A percentile compares a stretch with the other conserved stretches of the same genome.
phyloP scores from a whole-genome alignment of 1,140 invertebrate genomes.

The Drosophila sechellia region DNA sequence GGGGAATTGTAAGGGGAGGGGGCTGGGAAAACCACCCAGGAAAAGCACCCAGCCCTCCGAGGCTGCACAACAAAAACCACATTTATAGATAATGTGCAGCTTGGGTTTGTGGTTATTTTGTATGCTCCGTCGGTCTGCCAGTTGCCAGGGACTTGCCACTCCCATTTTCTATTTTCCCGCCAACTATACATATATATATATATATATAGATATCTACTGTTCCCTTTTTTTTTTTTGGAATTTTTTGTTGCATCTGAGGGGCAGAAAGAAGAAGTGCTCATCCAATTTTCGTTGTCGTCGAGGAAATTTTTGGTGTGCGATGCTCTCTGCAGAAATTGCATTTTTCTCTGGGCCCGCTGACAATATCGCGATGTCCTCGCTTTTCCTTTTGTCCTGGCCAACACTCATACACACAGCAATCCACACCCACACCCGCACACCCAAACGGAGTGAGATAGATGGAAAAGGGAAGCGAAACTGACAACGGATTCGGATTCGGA shows the following conservation, averaged over 20 bases:
- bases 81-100: constrained; percentile 82
- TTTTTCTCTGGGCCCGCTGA: constrained; percentile 60
- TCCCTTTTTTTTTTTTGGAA: neutral
- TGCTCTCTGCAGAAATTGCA: constrained; percentile 74
- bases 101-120: constrained; percentile 78
- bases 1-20: constrained; percentile 1
- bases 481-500: constrained; percentile 46
- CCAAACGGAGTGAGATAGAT: constrained; percentile 35
- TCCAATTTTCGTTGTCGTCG: constrained; percentile 78
- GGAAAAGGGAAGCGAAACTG: constrained; percentile 51
- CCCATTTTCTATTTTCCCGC: constrained; percentile 1
- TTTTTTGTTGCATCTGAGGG: constrained; percentile 3
- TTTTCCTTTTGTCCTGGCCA: constrained; percentile 61
- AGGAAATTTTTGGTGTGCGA: constrained; percentile 68
- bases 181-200: neutral
- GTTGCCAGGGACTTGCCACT: constrained; percentile 53
- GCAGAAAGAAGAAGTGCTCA: constrained; percentile 52
- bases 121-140: constrained; percentile 75
- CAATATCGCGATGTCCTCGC: constrained; percentile 71
- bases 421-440: constrained; percentile 6
- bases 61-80: constrained; percentile 58
- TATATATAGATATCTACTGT: too few species aligned
- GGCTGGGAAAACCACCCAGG: constrained; percentile 7
- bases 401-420: constrained; percentile 4
- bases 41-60: constrained; percentile 1